phyloP scores from a whole-genome alignment of 37 sponge, comb jelly and placozoan genomes.

The Oopsacas minuta region DNA sequence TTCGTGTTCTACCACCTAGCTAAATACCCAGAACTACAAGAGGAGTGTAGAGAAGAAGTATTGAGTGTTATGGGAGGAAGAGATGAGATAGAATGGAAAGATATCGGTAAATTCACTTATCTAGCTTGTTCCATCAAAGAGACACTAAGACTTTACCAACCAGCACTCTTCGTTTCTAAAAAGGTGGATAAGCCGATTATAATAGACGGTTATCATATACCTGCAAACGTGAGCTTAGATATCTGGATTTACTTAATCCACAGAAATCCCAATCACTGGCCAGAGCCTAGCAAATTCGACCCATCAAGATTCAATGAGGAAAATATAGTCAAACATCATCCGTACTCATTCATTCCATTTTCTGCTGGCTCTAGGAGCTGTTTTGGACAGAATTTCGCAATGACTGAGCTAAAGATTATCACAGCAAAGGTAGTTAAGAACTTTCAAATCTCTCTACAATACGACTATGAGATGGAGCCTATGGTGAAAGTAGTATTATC shows the following conservation, averaged over 20 bases:
- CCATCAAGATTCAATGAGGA: neutral
- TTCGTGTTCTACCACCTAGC: neutral
- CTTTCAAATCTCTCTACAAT: neutral
- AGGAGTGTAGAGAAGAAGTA: constrained; percentile 4
- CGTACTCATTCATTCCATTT: constrained; percentile 11
- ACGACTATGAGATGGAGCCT: neutral
- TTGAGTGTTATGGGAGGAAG: neutral
- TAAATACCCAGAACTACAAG: neutral
- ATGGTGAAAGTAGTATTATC: neutral
- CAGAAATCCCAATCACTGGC: neutral
- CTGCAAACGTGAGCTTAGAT: neutral
- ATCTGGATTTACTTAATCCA: neutral
- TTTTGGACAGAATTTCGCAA: constrained; percentile 19
- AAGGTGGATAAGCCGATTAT: neutral
- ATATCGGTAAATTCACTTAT: neutral
- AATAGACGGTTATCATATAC: neutral
- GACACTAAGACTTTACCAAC: neutral
- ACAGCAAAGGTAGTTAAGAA: neutral
- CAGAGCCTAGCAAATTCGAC: constrained; percentile 15
- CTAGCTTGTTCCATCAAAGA: constrained; percentile 18
- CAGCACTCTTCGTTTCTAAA: neutral
- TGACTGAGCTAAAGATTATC: neutral
- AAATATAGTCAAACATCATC: neutral
- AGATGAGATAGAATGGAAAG: neutral
- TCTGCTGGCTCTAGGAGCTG: constrained; percentile 11